Evolutionary conservation across 2,888 invertebrate genomes (phyloP).

Genomic region (Cerceris rybyensis): DNA sequence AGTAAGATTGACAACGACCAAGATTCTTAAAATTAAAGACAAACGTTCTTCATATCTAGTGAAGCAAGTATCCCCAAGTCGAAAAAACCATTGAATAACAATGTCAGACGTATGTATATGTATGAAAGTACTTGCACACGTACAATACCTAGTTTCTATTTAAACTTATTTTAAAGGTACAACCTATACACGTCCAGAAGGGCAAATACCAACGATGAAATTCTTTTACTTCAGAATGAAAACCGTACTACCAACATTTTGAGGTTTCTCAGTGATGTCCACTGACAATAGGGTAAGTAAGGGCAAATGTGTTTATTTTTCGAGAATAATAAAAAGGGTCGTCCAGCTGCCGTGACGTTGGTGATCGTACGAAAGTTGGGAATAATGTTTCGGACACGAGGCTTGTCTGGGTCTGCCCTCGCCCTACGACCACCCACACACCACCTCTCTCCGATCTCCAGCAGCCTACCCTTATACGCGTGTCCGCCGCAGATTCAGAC

Average conservation of each 20-base stretch:
- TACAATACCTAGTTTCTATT: too few relatives aligned
- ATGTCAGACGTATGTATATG: too few relatives aligned
- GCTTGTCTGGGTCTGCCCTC: conserved; percentile 69
- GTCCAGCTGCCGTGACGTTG: conserved; percentile 55
- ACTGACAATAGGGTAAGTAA: conserved; percentile 44
- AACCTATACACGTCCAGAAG: conserved; percentile 32
- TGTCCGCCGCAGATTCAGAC: conserved; percentile 93
- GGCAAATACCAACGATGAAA: conserved; percentile 39
- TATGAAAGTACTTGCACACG: too few relatives aligned
- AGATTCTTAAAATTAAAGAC: too few relatives aligned
- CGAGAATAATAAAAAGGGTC: conserved; percentile 70
- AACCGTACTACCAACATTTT: too few relatives aligned
- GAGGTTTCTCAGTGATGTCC: background rate
- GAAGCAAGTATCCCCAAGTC: too few relatives aligned
- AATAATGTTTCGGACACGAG: conserved; percentile 82
- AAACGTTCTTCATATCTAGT: too few relatives aligned
- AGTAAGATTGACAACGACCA: too few relatives aligned
- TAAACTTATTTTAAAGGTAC: conserved; percentile 2
- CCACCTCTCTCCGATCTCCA: conserved; percentile 62
- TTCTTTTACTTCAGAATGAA: conserved; percentile 56
- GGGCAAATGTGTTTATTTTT: conserved; percentile 69
- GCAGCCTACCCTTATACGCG: conserved; percentile 83
- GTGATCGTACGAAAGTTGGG: conserved; percentile 75
- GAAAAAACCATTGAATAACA: too few relatives aligned
- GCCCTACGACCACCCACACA: conserved; percentile 54